These are phyloP conservation scores for Artibeus jamaicensis DNA, from an alignment of 2,797 vertebrate species.

Conservation along the genomic window DNA sequence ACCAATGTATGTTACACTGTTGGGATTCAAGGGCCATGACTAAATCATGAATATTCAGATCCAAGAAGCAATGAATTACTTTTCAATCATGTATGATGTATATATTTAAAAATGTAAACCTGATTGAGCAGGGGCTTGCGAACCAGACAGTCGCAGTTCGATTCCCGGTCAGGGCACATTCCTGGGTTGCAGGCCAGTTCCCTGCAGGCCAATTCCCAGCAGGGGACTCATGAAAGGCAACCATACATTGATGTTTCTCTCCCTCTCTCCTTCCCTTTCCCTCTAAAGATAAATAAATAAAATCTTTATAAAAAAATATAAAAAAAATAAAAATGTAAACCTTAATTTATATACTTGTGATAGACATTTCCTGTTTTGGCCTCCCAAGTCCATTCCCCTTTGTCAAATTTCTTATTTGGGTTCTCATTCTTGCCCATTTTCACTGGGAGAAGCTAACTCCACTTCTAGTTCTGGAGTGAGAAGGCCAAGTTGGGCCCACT, in stretches of 20 bases:
- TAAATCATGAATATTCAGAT: background rate
- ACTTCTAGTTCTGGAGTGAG: background rate
- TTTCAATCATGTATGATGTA: background rate
- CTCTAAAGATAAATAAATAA: no score
- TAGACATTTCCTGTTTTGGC: background rate
- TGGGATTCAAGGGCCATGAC: constrained; percentile 38
- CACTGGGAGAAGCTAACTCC: background rate
- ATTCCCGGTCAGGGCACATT: no score
- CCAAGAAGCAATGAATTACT: background rate
- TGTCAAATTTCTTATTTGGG: background rate
- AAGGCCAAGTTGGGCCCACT: background rate
- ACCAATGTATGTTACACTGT: constrained; percentile 43
- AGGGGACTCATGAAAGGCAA: no score
- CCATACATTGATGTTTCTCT: no score
- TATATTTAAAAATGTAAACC: background rate
- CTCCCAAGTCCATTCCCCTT: background rate
- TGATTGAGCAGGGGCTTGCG: no score
- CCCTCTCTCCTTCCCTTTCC: no score
- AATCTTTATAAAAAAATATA: no score
- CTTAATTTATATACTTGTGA: background rate
- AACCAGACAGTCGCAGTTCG: no score
- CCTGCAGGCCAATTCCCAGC: no score
- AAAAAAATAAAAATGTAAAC: no score
- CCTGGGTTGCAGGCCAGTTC: no score
- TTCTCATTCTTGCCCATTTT: background rate